A percentile compares a stretch with the other conserved stretches of the same genome.
Evolutionary conservation across 2,888 invertebrate genomes (phyloP).

Genomic region (Orthonevra nobilis): DNA sequence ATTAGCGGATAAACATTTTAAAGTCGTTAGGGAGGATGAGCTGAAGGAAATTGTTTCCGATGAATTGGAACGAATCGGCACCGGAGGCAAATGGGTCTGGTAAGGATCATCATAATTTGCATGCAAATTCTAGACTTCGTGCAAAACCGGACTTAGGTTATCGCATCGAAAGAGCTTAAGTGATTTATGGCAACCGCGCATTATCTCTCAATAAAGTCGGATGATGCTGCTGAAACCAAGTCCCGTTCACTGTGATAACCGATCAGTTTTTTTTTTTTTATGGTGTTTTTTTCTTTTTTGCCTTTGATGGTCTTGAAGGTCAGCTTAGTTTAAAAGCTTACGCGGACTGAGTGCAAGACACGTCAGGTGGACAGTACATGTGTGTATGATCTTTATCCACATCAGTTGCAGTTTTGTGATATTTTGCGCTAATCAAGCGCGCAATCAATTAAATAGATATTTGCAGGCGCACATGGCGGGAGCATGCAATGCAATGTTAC

Average conservation of each 20-base stretch:
- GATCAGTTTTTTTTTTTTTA: constrained; percentile 2
- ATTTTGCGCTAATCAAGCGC: background rate
- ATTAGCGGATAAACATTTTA: constrained; percentile 52
- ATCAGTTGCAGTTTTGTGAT: background rate
- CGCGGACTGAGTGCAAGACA: no score
- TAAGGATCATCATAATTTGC: constrained; percentile 71
- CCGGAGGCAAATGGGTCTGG: constrained; percentile 79
- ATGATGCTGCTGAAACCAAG: constrained; percentile 22
- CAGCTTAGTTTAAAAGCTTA: background rate
- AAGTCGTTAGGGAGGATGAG: constrained; percentile 75
- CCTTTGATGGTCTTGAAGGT: background rate
- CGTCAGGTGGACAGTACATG: no score
- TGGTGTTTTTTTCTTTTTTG: no score
- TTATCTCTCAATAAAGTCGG: constrained; percentile 9
- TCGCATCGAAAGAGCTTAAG: background rate
- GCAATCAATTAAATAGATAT: background rate
- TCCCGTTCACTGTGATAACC: constrained; percentile 34
- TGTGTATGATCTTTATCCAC: background rate
- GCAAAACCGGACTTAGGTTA: constrained; percentile 10
- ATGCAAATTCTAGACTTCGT: background rate
- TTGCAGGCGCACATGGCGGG: constrained; percentile 8
- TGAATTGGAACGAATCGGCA: constrained; percentile 77
- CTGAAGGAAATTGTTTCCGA: constrained; percentile 78
- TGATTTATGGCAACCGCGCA: constrained; percentile 24
- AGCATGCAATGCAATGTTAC: constrained; percentile 17